A percentile compares a stretch with the other conserved stretches of the same genome.
Conservation (phyloP, 2,113 vertebrate genomes). For the Stigmatopora argus region DNA sequence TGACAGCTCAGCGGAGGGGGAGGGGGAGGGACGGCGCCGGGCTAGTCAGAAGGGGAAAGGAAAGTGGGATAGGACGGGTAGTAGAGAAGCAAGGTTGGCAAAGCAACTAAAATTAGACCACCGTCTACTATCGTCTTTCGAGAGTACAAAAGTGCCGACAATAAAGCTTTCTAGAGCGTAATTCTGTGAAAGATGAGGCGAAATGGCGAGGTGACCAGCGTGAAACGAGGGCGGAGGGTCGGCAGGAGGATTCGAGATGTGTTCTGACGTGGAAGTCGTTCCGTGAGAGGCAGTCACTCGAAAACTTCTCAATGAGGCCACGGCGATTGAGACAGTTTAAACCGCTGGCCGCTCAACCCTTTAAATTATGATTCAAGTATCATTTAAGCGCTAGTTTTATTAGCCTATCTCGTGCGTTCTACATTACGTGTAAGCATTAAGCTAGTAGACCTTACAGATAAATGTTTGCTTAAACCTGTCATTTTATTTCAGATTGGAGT, state of each 20-base stretch:
- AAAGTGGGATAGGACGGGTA: constrained; percentile 3
- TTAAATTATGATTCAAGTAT: not conserved
- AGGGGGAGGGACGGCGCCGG: constrained; percentile 15
- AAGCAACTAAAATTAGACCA: constrained; percentile 18
- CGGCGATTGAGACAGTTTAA: not conserved
- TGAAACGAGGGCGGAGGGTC: constrained; percentile 14
- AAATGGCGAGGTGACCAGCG: constrained; percentile 7
- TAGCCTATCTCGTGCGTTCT: not conserved
- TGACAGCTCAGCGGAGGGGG: constrained; percentile 41
- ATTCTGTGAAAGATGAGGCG: constrained; percentile 28
- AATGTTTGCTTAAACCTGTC: not conserved
- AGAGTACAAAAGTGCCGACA: not conserved
- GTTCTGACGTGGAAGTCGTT: constrained; percentile 19
- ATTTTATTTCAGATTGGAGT: too few relatives aligned
- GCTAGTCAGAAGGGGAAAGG: constrained; percentile 1
- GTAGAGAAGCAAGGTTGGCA: constrained; percentile 9
- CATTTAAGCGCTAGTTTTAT: not conserved
- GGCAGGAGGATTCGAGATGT: constrained; percentile 14
- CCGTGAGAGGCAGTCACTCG: constrained; percentile 6
- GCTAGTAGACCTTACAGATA: not conserved
- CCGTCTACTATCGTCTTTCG: not conserved
- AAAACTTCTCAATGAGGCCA: not conserved
- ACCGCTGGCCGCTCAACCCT: not conserved
- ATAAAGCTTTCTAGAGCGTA: not conserved
- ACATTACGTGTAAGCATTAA: not conserved